Evolutionary conservation across 2,888 invertebrate species (phyloP).

Genomic region (Leucozona laternaria): DNA sequence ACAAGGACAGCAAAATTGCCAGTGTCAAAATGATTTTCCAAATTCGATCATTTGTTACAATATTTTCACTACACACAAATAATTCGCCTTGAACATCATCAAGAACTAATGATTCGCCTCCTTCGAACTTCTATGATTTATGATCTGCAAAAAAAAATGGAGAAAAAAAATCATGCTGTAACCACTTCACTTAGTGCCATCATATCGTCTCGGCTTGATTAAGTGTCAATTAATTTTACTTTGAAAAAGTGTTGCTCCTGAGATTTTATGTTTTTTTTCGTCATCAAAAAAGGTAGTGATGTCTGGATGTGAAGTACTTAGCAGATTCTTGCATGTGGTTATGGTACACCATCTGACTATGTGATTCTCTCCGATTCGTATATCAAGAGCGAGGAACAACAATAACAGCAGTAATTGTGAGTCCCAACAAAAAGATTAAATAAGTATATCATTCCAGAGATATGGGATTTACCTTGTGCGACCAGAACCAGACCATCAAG

Average conservation of each 20-base stretch:
- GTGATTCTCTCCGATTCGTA: not conserved
- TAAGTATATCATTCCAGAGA: constrained; percentile 32
- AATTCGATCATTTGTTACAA: constrained; percentile 52
- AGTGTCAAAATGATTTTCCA: not conserved
- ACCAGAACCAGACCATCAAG: too few species aligned
- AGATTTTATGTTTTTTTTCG: constrained; percentile 35
- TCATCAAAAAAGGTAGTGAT: constrained; percentile 2
- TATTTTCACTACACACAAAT: constrained; percentile 49
- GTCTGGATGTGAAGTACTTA: not conserved
- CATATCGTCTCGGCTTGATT: constrained; percentile 50
- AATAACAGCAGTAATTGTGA: constrained; percentile 33
- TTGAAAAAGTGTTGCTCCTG: constrained; percentile 31
- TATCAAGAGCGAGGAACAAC: not conserved
- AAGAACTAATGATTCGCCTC: constrained; percentile 49
- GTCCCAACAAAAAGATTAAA: constrained; percentile 34
- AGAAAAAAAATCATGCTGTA: not conserved
- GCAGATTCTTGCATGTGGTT: not conserved
- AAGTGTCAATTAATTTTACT: constrained; percentile 66
- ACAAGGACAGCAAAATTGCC: not conserved
- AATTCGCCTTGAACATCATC: constrained; percentile 13
- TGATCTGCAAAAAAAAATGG: constrained; percentile 33
- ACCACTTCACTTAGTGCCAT: constrained; percentile 38
- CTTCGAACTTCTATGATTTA: constrained; percentile 51
- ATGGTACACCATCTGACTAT: not conserved
- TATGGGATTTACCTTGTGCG: constrained; percentile 47